Base-by-base conservation (phyloP, 2,888 invertebrate genomes). In the Tetropium fuscum region DNA sequence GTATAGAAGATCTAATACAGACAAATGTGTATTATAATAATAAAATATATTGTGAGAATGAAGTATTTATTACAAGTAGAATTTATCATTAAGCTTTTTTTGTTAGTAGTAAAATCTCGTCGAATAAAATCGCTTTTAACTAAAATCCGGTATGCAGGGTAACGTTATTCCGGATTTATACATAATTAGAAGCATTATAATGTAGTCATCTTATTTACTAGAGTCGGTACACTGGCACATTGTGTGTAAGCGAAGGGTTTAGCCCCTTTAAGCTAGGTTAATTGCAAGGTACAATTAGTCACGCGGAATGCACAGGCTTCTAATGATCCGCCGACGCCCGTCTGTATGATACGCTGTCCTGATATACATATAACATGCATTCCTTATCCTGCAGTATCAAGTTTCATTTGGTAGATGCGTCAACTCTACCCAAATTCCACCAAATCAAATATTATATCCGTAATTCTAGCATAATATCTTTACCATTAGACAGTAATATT, bases 281-380 rank as follows among this genome's bases (percentile, higher is more conserved):
- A 74, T 74, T 74, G 73, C 73, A 63, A 62, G 63, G 64, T 61
- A 68, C 73, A 74, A 74, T 74, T 73, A 74, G 73, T 74, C 70
- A 74, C 72, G 70, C 70, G 65, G 69, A 70, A 72, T 73, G 71
- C 72, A 72, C 72, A 71, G 63, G 63, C 61, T 69, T 58, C 68
- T 73, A 73, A 73, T 72, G 72, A 73, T 63, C n/a, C n/a, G n/a
- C n/a, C n/a, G n/a, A 68, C 65, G 67, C 66, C 69, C 72, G 64
- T 70, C 66, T 69, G 56, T 56, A 70, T 68, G 69, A 67, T 59
- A 60, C 62, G 59, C 54, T 64, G 53, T 54, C 49, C 49, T 62
- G 66, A 66, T 62, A 63, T 63, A n/a, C n/a, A n/a, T n/a, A n/a
- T n/a, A n/a, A n/a, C n/a, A n/a, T n/a, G n/a, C n/a, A n/a, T n/a